Evolutionary conservation across 2,797 vertebrate species (phyloP), one percentile per base, ranked within the genome.

Genomic region (Aphelocoma californica): DNA sequence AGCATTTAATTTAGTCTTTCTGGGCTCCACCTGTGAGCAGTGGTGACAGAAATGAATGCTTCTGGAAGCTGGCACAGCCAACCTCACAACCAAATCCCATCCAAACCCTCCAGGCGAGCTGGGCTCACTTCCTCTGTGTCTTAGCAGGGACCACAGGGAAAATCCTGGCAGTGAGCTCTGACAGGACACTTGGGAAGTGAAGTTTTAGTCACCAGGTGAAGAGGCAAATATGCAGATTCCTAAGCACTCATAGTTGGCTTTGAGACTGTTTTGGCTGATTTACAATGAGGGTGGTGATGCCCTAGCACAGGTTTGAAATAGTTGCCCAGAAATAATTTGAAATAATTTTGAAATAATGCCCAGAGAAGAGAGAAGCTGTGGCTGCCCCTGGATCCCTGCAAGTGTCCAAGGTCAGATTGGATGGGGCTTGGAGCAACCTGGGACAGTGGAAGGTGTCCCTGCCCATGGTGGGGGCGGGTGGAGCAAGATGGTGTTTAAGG

Each of bases 351-450:
- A 42, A 42, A 42, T 42, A 42, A 4, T 71, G 24, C 20, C 28
- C 51, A 65, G 80, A 65, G 72, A 1, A 84, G 45, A 65, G 80
- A 65, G 72, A 1, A 84, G 45, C 58, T 83, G 80, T 14, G 51
- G 66, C 45, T 66, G 66, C 4, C 31, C 40, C 66, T 60, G 62
- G 32, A 71, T 47, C 45, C 45, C 66, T 84, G 81, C 15, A 0
- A 61, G 32, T 79, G 31, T 0, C 47, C 60, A 20, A 60, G 31
- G 45, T 26, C 73, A 72, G 47, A 40, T 0, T 79, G 73, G 31
- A 21, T 0, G 0, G 18, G 2, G 7, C 7, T 47, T 3, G 34
- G 40, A 72, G 45, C 34, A 48, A 0, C 16, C 34, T 61, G 74
- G 60, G 34, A 18, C 0, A 0, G 17, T 48, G 60, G 28, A 0